Evolutionary conservation across 2,797 vertebrate species (phyloP), one percentile per base, ranked within the genome.

Genomic region (Fistularia commersonii): DNA sequence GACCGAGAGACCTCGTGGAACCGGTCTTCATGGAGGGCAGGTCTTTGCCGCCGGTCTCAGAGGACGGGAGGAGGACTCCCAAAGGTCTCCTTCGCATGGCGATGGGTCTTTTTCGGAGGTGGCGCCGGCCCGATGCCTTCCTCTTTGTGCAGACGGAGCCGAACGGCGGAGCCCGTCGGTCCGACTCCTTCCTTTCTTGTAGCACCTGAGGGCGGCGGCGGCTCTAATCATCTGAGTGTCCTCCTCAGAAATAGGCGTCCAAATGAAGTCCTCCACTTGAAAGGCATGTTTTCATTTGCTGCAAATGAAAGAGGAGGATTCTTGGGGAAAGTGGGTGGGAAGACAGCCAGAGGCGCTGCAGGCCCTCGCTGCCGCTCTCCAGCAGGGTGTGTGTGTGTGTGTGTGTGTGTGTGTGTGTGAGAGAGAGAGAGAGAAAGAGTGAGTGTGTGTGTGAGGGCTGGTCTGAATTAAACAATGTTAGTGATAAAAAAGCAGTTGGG

Each of bases 281-380:
- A 76, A 83, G 78, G 57, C 65, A 64, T 53, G 69, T 74, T 83
- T 81, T 64, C 66, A 72, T 77, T 81, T 76, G 54, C 65, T 60
- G 58, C 58, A 79, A 77, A 77, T 72, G 73, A 80, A 71, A 78
- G 74, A 72, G 43, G 47, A 71, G 57, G 58, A 77, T 69, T 80
- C 58, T 74, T 64, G 54, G 35, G 73, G 63, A 81, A 75, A 67
- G 51, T 59, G 61, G 64, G 51, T 11, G 12, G 40, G 36, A 62
- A 44, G 63, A 51, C 43, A 54, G 69, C 81, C 72, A 23, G 38
- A 71, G 72, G 78, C 78, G 6, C 56, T 47, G 32, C 53, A 41
- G 48, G 57, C 61, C 68, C 41, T 40, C 72, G 35, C 59, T 48
- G 7, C 12, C 8, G 39, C 45, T 61, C 11, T 51, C 47, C 9